Evolutionary conservation across 2,888 invertebrate species (phyloP), one percentile per base, ranked within the genome.

Genomic region (Pammene fasciana): DNA sequence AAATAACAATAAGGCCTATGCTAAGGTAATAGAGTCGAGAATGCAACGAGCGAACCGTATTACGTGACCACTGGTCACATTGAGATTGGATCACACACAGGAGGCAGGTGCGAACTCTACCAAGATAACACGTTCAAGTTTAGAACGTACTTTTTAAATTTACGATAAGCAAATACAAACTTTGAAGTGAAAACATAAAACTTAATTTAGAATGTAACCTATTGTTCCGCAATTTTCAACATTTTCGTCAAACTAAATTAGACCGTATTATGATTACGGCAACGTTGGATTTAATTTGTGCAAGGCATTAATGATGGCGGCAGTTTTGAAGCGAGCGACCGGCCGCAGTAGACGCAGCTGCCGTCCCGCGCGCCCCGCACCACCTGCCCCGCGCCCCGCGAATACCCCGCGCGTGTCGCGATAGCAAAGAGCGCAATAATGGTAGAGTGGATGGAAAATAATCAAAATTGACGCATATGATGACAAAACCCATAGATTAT

Each of bases 321-420:
- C 86, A 86, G 85, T 88, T 87, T 88, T 86, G 86, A 86, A 82
- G 81, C 82, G 83, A 85, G 83, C 83, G 82, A 82, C 79, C 81
- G 86, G 84, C 82, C 85, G 85, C 86, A 86, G 88, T 88, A 89
- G 91, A 91, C 91, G 90, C 91, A 90, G 89, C 87, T 87, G 87
- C 88, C 86, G 81, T 82, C 81, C 82, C 81, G 82, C 76, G 64
- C 75, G 59, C 72, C 71, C 72, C 76, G 80, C 79, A 72, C 74
- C 76, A 71, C 76, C 75, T 77, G 72, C 80, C 79, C 80, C 82
- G 74, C 84, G 56, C 78, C 74, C 79, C 80, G 73, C 73, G 59
- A 72, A 67, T 64, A 54, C 87, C 88, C 89, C 89, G 87, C 89
- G 88, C 88, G 87, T 89, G 90, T 89, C 91, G 89, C 89, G 88